phyloP scores from a whole-genome alignment of 2,113 vertebrate species.

The Melanocharis versteri region DNA sequence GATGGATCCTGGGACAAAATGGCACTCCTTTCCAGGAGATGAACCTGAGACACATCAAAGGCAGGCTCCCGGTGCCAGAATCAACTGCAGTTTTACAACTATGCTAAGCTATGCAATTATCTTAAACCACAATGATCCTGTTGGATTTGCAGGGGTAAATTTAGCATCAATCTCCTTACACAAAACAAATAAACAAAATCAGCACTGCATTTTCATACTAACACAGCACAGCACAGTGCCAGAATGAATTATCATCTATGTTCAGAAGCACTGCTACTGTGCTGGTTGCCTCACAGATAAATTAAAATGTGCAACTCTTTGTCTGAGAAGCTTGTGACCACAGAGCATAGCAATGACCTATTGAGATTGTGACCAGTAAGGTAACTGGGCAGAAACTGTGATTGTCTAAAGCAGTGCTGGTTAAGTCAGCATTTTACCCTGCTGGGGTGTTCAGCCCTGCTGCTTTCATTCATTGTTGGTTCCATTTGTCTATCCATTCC shows the following conservation, averaged over 20 bases:
- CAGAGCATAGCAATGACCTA: background rate
- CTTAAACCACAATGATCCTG: background rate
- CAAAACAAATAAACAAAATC: background rate
- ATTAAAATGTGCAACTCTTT: background rate
- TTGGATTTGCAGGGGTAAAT: background rate
- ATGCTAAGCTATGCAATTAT: background rate
- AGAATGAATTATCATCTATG: background rate
- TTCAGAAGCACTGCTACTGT: background rate
- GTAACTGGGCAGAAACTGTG: background rate
- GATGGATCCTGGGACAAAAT: background rate
- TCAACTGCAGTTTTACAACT: background rate
- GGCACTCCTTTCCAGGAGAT: background rate
- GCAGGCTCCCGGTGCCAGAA: background rate
- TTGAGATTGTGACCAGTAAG: background rate
- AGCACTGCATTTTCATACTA: constrained; percentile 3
- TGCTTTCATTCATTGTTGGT: background rate
- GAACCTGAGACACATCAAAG: constrained; percentile 18
- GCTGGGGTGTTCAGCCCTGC: background rate
- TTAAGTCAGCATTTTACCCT: background rate
- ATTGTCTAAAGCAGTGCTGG: background rate
- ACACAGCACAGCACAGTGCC: background rate
- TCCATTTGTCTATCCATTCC: background rate
- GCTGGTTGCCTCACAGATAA: background rate
- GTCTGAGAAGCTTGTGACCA: background rate
- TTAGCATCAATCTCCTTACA: background rate